Evolutionary conservation across 2,113 vertebrate genomes (phyloP).

Genomic region (Baryphthengus martii): DNA sequence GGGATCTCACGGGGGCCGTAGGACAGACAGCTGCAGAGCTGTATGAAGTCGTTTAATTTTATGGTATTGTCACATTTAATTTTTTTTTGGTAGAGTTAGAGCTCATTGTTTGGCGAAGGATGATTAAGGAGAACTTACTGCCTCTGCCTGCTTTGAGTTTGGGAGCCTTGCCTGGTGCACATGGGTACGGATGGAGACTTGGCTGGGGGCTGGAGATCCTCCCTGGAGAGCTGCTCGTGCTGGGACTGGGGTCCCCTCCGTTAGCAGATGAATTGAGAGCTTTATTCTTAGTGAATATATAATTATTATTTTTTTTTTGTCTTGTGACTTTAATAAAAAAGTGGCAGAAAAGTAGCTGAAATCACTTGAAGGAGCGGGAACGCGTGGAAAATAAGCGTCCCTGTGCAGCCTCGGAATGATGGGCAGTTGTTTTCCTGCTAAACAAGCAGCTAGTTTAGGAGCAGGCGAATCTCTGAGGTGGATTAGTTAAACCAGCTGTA

Average conservation of each 20-base stretch:
- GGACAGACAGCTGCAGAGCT: neutral
- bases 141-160: neutral
- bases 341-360: neutral
- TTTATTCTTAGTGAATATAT: neutral
- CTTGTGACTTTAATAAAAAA: neutral
- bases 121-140: neutral
- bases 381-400: neutral
- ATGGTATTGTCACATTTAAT: constrained; percentile 4
- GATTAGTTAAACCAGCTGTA: constrained; percentile 29
- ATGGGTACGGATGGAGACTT: neutral
- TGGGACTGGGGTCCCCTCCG: neutral
- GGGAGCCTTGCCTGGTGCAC: accelerated
- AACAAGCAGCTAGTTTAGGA: neutral
- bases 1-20: neutral
- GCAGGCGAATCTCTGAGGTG: neutral
- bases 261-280: neutral
- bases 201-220: neutral
- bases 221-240: neutral
- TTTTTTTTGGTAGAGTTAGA: neutral
- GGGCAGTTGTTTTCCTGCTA: neutral
- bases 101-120: neutral
- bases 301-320: neutral
- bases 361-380: neutral
- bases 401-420: neutral
- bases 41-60: neutral